These are phyloP conservation scores for Rhinoptilus africanus DNA, from an alignment of 2,113 vertebrate species.

Conservation along the genomic window DNA sequence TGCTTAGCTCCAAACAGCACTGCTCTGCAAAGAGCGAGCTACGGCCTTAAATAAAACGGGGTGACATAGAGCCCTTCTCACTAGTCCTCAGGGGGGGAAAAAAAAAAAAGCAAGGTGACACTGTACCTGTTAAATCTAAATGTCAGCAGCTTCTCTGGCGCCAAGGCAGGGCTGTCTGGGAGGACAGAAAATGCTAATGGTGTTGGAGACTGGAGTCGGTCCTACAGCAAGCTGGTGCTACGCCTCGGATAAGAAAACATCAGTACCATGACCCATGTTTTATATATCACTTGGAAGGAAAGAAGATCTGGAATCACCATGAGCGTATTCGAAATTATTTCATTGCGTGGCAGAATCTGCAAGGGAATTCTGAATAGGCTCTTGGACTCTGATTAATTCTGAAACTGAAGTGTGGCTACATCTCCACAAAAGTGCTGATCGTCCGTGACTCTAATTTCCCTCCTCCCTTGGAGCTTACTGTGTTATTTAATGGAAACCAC, in stretches of 20 bases:
- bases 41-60: neutral
- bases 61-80: neutral
- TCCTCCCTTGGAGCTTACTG: neutral
- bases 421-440: conserved; percentile 16
- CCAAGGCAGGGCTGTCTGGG: neutral
- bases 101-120: neutral
- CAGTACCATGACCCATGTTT: neutral
- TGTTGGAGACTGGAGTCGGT: neutral
- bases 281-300: neutral
- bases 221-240: neutral
- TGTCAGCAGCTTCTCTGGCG: neutral
- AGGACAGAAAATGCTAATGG: neutral
- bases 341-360: neutral
- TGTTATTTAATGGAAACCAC: neutral
- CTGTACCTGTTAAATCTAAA: neutral
- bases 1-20: neutral
- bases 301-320: neutral
- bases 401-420: neutral
- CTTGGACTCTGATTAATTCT: neutral
- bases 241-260: neutral
- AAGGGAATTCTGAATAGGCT: conserved; percentile 6
- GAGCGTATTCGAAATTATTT: neutral
- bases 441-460: neutral
- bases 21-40: neutral
- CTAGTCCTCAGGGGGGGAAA: neutral